Base-by-base conservation (phyloP, 2,888 invertebrate genomes). In the Cloeon dipterum region DNA sequence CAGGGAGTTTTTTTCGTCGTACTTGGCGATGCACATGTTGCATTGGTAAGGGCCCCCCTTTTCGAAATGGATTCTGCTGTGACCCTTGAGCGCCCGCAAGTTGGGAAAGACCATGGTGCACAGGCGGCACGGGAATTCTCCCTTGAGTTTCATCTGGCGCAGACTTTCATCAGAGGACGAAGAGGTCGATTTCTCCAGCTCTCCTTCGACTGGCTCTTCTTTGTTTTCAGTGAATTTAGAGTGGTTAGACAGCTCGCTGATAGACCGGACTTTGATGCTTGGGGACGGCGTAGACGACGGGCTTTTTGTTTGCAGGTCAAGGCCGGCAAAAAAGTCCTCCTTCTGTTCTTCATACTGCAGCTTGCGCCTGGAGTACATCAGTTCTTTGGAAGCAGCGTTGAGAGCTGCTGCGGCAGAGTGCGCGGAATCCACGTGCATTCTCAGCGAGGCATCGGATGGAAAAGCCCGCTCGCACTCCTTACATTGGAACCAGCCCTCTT, bases 91-190 rank as follows among this genome's bases (percentile, higher is more conserved):
- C 1, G 88, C 85, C 35, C 88, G 67, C 25, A 88, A 61, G 51
- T 88, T 91, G 2, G 85, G 83, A 52, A 88, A 89, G 20, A 83
- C 72, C 1, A 78, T 74, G 1, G 73, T 67, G 55, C 93, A 93
- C n/a, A 88, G 61, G 41, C 85, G 68, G 53, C 91, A 93, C 0
- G 86, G 83, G 50, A 86, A 88, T 50, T 85, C 83, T 0, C 86
- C 85, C 25, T 82, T 73, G 34, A 82, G 53, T 50, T 86, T 86
- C 85, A 86, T 85, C 45, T 76, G 71, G n/a, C 83, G 63, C 46
- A 85, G 82, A 47, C 82, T 82, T 0, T 78, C 74, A 2, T 81
- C 78, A 47, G 82, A 82, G 25, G 73, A 69, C 49, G 38, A 32
- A n/a, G 35, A 38, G 16, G 35, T 33, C 19, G 43, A 38, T 20